Conservation (phyloP, 2,888 invertebrate species). For the Hedya salicella region DNA sequence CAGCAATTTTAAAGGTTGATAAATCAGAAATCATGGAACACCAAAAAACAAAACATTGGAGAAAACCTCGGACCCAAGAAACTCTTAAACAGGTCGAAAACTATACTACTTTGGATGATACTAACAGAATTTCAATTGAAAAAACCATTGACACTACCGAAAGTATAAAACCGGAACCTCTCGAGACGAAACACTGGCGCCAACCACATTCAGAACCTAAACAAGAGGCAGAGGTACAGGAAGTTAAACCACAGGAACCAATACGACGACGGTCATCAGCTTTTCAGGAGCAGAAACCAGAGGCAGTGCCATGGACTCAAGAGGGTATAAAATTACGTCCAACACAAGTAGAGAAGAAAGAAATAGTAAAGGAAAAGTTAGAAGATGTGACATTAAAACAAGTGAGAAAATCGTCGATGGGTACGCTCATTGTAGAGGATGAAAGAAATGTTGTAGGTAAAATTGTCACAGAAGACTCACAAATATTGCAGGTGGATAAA, state of each 20-base stretch:
- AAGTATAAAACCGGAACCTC: constrained; percentile 36
- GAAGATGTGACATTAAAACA: constrained; percentile 75
- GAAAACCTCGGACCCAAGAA: constrained; percentile 43
- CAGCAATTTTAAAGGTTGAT: constrained; percentile 30
- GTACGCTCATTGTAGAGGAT: constrained; percentile 77
- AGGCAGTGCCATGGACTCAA: constrained; percentile 85
- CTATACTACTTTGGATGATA: constrained; percentile 48
- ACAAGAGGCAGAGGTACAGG: constrained; percentile 37
- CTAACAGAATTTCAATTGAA: constrained; percentile 22
- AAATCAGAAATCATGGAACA: constrained; percentile 24
- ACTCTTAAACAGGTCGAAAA: constrained; percentile 50
- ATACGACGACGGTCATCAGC: constrained; percentile 40
- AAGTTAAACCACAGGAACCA: constrained; percentile 37
- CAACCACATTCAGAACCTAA: constrained; percentile 46
- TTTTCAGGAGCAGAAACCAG: constrained; percentile 59
- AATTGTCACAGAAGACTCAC: not conserved
- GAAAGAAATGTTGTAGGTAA: not conserved
- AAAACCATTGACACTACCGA: constrained; percentile 29
- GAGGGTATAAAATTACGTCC: constrained; percentile 86
- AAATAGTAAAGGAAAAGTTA: constrained; percentile 82
- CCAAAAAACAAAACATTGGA: constrained; percentile 46
- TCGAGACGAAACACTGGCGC: constrained; percentile 47
- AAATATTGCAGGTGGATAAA: constrained; percentile 44
- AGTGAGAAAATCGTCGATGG: constrained; percentile 67
- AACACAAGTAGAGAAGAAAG: constrained; percentile 83